phyloP scores from a whole-genome alignment of 2,888 invertebrate species.

The Lysandra bellargus region DNA sequence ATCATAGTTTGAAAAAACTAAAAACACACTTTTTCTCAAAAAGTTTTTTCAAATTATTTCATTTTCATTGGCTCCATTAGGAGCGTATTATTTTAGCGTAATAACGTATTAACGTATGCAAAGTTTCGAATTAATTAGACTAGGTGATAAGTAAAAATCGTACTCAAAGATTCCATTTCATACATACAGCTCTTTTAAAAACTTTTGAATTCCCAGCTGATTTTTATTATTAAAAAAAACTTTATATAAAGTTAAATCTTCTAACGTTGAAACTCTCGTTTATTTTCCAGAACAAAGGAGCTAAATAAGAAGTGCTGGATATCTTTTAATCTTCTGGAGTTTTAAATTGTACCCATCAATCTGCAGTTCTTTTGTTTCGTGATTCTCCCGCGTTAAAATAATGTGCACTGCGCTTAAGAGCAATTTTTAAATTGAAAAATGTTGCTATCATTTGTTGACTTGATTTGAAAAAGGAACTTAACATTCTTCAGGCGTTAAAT shows the following conservation, averaged over 20 bases:
- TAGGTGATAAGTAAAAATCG: too few relatives aligned
- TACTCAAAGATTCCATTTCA: too few relatives aligned
- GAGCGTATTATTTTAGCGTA: too few relatives aligned
- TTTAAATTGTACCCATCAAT: slow-evolving; percentile 68
- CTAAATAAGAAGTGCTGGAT: slow-evolving; percentile 53
- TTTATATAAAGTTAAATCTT: background rate
- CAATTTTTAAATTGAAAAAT: slow-evolving; percentile 22
- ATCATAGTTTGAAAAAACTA: too few relatives aligned
- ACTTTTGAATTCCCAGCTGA: background rate
- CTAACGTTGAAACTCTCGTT: slow-evolving; percentile 2
- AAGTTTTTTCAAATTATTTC: too few relatives aligned
- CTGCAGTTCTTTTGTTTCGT: slow-evolving; percentile 54
- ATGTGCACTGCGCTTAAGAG: slow-evolving; percentile 15
- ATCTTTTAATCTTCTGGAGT: slow-evolving; percentile 63
- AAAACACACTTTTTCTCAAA: too few relatives aligned
- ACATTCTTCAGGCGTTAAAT: background rate
- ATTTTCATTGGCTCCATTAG: too few relatives aligned
- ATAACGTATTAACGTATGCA: too few relatives aligned
- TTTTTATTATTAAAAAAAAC: background rate
- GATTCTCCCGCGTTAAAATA: slow-evolving; percentile 42
- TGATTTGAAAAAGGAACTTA: background rate
- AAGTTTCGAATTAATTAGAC: too few relatives aligned
- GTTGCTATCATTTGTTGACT: background rate
- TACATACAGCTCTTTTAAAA: too few relatives aligned
- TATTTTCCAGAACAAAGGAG: slow-evolving; percentile 37